Evolutionary conservation across 2,113 vertebrate genomes (phyloP), one percentile per base, ranked within the genome.

Genomic region (Pleuronectes platessa): DNA sequence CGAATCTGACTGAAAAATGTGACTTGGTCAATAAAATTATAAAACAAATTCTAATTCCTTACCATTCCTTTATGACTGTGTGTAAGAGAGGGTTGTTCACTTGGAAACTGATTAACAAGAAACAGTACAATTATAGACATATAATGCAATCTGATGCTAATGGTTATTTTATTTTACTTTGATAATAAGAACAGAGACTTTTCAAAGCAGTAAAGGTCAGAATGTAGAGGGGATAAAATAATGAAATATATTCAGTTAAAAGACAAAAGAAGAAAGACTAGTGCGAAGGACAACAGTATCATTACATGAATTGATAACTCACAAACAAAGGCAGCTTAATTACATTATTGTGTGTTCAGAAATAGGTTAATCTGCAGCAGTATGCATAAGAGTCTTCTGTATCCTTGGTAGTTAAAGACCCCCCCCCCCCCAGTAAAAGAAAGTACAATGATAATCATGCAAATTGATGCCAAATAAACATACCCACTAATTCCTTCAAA

Each of bases 401-500:
- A 47, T 47, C 45, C 45, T 47, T 47, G 45, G 23, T 7, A 63
- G 45, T 70, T 3, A 3, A 60, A 31, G 14, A 35, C 15, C 49
- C 49, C 49, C 49, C 49, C 15, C 18, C 4, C 18, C 49, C 49
- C 49, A 37, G 35, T n/a, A 83, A 59, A n/a, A 71, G 17, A 86
- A 81, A 84, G 13, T 74, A 56, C 63, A 70, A 81, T 86, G 69
- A 82, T 37, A 70, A 45, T 55, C 62, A 87, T 87, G 67, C 31
- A 90, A 87, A 84, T 11, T 47, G n/a, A 66, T 51, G 61, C 69
- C 55, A 80, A 81, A 82, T 71, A 84, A 83, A 96, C 97, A 93
- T 92, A 98, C 97, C 92, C 84, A 88, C 96, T 98, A 90, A 99
- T 99, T 90, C 97, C 96, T 74, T 98, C 96, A 85, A 99, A 97